phyloP scores from a whole-genome alignment of 2,888 invertebrate species.

The Helleia helle region DNA sequence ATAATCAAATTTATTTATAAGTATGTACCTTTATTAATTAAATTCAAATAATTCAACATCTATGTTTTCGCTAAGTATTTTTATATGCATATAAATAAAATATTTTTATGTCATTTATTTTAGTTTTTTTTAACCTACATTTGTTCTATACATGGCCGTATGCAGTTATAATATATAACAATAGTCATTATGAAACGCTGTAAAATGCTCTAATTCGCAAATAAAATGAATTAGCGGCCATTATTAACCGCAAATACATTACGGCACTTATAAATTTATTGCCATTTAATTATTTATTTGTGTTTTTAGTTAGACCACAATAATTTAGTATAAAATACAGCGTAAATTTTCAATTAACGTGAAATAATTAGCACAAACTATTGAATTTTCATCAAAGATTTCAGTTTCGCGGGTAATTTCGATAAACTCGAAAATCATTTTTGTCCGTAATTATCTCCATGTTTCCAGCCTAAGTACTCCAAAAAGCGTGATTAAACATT shows the following conservation, averaged over 20 bases:
- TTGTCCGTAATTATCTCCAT: conserved; percentile 59
- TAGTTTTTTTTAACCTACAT: too few relatives aligned
- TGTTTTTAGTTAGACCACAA: conserved; percentile 17
- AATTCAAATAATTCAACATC: too few relatives aligned
- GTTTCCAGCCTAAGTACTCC: conserved; percentile 59
- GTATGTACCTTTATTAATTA: too few relatives aligned
- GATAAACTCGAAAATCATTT: conserved; percentile 55
- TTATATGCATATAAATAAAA: too few relatives aligned
- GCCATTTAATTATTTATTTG: conserved; percentile 7
- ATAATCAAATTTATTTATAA: too few relatives aligned
- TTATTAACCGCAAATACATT: conserved; percentile 7
- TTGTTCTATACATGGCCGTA: too few relatives aligned
- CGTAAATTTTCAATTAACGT: conserved; percentile 23
- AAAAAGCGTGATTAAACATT: conserved; percentile 67
- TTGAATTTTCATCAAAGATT: conserved; percentile 32
- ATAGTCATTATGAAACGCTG: too few relatives aligned
- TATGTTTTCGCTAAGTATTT: too few relatives aligned
- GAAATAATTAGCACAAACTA: conserved; percentile 27
- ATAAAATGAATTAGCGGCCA: background rate
- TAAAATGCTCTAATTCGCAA: conserved; percentile 7
- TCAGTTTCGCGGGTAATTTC: conserved; percentile 33
- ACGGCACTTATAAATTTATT: conserved; percentile 4
- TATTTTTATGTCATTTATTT: too few relatives aligned
- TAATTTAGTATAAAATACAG: conserved; percentile 21
- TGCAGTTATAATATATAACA: too few relatives aligned